Percentiles rank a stretch among this genome's conserved stretches.
phyloP scores from a whole-genome alignment of 2,888 invertebrate genomes.

The Machimus rusticus region DNA sequence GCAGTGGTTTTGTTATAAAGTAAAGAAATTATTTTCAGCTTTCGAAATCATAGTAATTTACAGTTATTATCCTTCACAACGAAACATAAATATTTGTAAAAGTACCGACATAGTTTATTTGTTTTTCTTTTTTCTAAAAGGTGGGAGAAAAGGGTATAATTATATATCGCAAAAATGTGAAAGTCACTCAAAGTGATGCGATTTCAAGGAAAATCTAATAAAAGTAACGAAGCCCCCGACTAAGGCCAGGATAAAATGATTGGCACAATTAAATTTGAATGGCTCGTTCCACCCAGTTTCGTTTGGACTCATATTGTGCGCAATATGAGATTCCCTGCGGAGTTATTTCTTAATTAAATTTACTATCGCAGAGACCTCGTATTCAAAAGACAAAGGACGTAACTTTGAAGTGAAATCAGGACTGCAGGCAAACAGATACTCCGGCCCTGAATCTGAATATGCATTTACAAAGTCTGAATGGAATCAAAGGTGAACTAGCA shows the following conservation, averaged over 20 bases:
- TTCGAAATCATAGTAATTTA: too few species aligned
- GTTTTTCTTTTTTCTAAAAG: neutral
- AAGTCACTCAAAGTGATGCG: neutral
- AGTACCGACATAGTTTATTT: neutral
- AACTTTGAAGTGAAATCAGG: conserved; percentile 2
- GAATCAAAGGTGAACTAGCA: neutral
- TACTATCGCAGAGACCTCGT: conserved; percentile 2
- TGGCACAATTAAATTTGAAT: conserved; percentile 20
- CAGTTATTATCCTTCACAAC: neutral
- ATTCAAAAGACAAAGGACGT: neutral
- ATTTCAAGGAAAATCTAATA: neutral
- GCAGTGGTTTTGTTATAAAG: too few species aligned
- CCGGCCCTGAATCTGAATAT: neutral
- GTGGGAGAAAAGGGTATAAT: neutral
- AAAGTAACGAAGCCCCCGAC: neutral
- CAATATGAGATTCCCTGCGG: conserved; percentile 2
- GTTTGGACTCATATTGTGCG: neutral
- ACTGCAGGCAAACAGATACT: neutral
- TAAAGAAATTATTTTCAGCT: too few species aligned
- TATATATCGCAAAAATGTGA: neutral
- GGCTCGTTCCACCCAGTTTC: conserved; percentile 1
- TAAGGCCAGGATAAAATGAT: neutral
- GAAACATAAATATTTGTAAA: neutral
- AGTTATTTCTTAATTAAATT: conserved; percentile 28
- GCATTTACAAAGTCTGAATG: conserved; percentile 6